Evolutionary conservation across 2,888 invertebrate genomes (phyloP).

Genomic region (Microplitis deprimator): DNA sequence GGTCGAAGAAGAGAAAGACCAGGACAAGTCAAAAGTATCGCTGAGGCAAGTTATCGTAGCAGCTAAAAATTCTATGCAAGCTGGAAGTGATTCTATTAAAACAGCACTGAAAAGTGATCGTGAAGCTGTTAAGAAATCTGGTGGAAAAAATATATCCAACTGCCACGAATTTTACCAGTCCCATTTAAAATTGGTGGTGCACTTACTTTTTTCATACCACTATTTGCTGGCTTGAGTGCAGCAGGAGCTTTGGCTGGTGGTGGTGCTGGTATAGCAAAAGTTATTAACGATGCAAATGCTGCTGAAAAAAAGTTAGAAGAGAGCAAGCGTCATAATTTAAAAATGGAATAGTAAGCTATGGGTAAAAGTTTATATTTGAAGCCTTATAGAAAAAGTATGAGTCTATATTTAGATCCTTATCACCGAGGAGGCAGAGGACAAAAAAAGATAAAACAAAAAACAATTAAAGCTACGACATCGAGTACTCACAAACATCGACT

Average conservation of each 20-base stretch:
- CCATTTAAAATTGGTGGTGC: slow-evolving; percentile 45
- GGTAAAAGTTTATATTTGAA: slow-evolving; percentile 50
- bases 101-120: not conserved
- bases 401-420: not conserved
- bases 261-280: slow-evolving; percentile 55
- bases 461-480: slow-evolving; percentile 29
- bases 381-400: not conserved
- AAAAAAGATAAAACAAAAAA: not conserved
- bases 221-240: not conserved
- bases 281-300: slow-evolving; percentile 59
- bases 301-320: slow-evolving; percentile 59
- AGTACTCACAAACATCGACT: slow-evolving; percentile 58
- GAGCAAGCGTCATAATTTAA: slow-evolving; percentile 61
- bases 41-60: slow-evolving; percentile 46
- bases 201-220: slow-evolving; percentile 31
- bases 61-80: not conserved
- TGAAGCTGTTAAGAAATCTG: slow-evolving; percentile 33
- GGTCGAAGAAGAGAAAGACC: slow-evolving; percentile 50
- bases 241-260: slow-evolving; percentile 45
- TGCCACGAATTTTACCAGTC: not conserved
- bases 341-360: slow-evolving; percentile 56
- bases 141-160: slow-evolving; percentile 7
- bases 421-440: not conserved
- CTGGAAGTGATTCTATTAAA: not conserved
- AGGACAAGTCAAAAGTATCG: slow-evolving; percentile 61